These are phyloP conservation scores for Iguana delicatissima DNA, from an alignment of 2,797 vertebrate species.

Conservation along the genomic window DNA sequence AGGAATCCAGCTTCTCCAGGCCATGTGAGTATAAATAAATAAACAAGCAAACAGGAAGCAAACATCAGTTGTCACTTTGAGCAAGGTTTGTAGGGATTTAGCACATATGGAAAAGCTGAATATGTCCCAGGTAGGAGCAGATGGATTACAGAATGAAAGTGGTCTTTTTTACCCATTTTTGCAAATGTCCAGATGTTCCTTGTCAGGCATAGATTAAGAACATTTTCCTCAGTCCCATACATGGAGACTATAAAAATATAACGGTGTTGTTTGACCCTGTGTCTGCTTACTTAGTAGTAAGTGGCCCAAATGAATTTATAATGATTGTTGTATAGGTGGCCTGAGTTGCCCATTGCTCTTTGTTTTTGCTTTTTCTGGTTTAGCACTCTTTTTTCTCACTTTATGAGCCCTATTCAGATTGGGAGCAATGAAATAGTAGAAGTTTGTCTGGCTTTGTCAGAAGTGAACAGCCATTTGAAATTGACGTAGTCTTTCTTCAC, in stretches of 20 bases:
- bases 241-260: background rate
- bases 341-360: background rate
- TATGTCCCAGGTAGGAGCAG: background rate
- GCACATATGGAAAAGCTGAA: background rate
- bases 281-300: background rate
- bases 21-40: background rate
- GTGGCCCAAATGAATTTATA: background rate
- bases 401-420: background rate
- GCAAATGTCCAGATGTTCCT: background rate
- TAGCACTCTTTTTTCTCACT: background rate
- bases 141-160: background rate
- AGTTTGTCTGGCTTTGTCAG: conserved; percentile 32
- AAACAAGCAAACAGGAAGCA: background rate
- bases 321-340: too few relatives aligned
- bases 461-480: conserved; percentile 40
- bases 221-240: background rate
- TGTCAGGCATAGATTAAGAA: background rate
- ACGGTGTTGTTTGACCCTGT: background rate
- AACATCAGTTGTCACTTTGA: background rate
- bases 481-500: conserved; percentile 43
- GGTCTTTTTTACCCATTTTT: background rate
- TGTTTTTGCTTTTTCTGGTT: conserved; percentile 6
- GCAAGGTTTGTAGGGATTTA: background rate
- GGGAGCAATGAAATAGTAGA: background rate
- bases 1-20: background rate